Conservation (phyloP, 2,113 vertebrate genomes). For the Hemicordylus capensis region DNA sequence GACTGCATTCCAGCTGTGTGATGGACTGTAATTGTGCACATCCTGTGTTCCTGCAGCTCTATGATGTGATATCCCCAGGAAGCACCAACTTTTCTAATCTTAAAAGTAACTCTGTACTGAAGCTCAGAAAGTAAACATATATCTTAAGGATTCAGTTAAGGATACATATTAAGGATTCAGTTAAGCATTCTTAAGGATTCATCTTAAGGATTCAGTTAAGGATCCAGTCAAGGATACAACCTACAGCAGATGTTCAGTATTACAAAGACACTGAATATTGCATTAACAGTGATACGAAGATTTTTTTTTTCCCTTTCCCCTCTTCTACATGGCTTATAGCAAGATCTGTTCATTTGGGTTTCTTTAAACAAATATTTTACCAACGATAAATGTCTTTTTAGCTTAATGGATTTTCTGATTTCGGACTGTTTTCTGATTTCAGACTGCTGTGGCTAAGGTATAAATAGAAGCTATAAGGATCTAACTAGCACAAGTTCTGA, state of each 20-base stretch:
- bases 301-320: too few species aligned
- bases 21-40: slow-evolving; percentile 45
- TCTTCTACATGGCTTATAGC: not conserved
- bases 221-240: too few species aligned
- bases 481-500: not conserved
- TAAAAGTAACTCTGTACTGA: slow-evolving; percentile 26
- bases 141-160: slow-evolving; percentile 35
- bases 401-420: slow-evolving; percentile 7
- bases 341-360: not conserved
- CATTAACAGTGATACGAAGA: not conserved
- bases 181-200: too few species aligned
- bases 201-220: too few species aligned
- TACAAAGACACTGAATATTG: not conserved
- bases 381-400: not conserved
- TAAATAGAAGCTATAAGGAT: not conserved
- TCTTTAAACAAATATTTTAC: not conserved
- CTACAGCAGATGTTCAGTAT: slow-evolving; percentile 2
- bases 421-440: not conserved
- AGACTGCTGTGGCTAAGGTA: not conserved
- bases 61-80: slow-evolving; percentile 34
- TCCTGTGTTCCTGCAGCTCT: slow-evolving; percentile 49
- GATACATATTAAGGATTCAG: too few species aligned
- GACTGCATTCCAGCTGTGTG: too few species aligned
- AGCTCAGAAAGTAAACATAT: slow-evolving; percentile 11
- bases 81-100: slow-evolving; percentile 36